phyloP scores from a whole-genome alignment of 2,113 vertebrate species.

The Hemiprocne comata region DNA sequence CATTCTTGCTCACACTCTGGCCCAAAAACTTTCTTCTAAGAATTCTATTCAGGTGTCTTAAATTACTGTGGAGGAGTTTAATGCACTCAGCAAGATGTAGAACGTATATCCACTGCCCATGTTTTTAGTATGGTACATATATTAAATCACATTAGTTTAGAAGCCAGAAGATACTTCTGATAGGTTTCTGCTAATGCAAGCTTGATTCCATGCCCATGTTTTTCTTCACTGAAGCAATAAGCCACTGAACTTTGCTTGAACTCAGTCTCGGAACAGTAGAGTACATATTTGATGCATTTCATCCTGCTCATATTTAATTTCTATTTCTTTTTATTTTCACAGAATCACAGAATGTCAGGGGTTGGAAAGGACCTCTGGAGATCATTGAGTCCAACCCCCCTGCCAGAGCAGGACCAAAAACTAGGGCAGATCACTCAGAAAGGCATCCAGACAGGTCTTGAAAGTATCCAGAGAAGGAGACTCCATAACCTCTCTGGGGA shows the following conservation, averaged over 20 bases:
- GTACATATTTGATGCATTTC: constrained; percentile 53
- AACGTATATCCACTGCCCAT: not conserved
- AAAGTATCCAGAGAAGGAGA: no score
- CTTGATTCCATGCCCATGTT: constrained; percentile 14
- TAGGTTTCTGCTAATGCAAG: constrained; percentile 38
- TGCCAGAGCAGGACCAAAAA: no score
- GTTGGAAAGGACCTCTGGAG: no score
- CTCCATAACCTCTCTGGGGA: no score
- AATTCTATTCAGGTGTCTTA: constrained; percentile 38
- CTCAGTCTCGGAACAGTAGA: constrained; percentile 29
- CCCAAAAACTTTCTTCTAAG: not conserved
- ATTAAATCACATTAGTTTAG: not conserved
- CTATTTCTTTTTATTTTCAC: constrained; percentile 55
- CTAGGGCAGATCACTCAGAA: no score
- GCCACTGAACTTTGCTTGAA: constrained; percentile 73
- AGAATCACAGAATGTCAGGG: no score
- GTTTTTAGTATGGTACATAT: not conserved
- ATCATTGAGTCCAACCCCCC: no score
- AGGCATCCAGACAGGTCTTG: no score
- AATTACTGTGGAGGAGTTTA: constrained; percentile 27
- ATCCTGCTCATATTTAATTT: constrained; percentile 56
- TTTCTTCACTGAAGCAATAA: constrained; percentile 26
- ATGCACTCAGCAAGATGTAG: not conserved
- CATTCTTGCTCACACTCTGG: not conserved
- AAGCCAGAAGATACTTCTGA: constrained; percentile 32